Base-by-base conservation (phyloP, 2,797 vertebrate species). In the Sphenodon punctatus region DNA sequence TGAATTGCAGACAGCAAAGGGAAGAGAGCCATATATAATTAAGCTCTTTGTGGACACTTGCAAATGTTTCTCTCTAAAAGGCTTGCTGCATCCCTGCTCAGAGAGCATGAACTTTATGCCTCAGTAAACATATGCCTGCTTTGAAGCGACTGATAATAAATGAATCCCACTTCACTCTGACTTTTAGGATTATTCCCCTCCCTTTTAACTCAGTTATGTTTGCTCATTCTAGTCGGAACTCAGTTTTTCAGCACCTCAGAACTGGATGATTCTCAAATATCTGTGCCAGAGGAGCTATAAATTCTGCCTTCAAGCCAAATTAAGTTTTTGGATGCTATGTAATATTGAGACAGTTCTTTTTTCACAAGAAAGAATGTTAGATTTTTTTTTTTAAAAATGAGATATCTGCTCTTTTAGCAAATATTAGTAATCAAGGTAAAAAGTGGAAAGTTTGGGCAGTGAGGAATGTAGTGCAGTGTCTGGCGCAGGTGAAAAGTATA, bases 281-380 rank as follows among this genome's bases (percentile, higher is more conserved):
- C 1, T 42, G 5, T 85, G 19, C 13, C 36, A 51, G 17, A 67
- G 58, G 38, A 88, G 59, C n/a, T 46, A 53, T 82, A 78, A 73
- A n/a, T 78, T 59, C 75, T 87, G 53, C 48, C 34, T 38, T 61
- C 42, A 81, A 61, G n/a, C 59, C 19, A 15, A n/a, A n/a, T 86
- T 80, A 23, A 12, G 12, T 3, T 87, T 76, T 74, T 43, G 8
- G 27, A 59, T 81, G 60, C 67, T 66, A 60, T 1, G 36, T 71
- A 60, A 42, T 2, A 1, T 48, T 6, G 14, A 3, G 25, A 74
- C 73, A 67, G 61, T 78, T 34, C 10, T 45, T 59, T 68, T 56
- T 89, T 84, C 23, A 27, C 43, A 30, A 60, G 56, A 66, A 65
- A 53, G 85, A 84, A 8, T n/a, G 22, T 80, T 60, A 84, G 45